Conservation (phyloP, 2,113 vertebrate species). For the Grallaria varia region DNA sequence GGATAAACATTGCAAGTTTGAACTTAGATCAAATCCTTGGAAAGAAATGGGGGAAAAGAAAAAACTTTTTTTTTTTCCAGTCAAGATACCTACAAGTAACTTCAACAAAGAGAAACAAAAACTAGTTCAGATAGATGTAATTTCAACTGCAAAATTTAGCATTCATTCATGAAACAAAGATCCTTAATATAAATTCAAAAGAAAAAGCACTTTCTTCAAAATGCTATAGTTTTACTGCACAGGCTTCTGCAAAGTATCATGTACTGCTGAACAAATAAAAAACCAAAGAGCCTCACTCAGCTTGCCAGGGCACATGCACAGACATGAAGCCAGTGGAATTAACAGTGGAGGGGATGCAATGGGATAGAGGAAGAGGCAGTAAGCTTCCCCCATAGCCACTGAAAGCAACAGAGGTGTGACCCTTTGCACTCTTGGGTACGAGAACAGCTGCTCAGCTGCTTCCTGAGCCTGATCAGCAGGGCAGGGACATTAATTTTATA, state of each 20-base stretch:
- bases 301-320: not conserved
- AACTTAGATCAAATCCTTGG: not conserved
- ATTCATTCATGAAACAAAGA: not conserved
- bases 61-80: not conserved
- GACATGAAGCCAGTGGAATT: not conserved
- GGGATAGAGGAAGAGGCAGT: not conserved
- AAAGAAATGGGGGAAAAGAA: not conserved
- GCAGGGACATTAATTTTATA: not conserved
- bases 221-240: not conserved
- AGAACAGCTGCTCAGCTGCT: not conserved
- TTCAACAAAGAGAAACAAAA: not conserved
- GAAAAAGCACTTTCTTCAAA: not conserved
- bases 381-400: rapidly evolving
- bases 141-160: not conserved
- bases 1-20: not conserved
- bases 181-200: not conserved
- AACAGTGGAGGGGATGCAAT: rapidly evolving
- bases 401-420: not conserved
- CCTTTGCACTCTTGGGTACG: rapidly evolving
- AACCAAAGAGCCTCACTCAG: not conserved
- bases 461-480: not conserved
- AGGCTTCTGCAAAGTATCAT: slow-evolving; percentile 32
- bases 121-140: not conserved
- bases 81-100: not conserved
- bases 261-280: not conserved